Evolutionary conservation across 23 tunicate species (phyloP), one percentile per base, ranked within the genome.

Genomic region (Oikopleura vanhoeffeni): DNA sequence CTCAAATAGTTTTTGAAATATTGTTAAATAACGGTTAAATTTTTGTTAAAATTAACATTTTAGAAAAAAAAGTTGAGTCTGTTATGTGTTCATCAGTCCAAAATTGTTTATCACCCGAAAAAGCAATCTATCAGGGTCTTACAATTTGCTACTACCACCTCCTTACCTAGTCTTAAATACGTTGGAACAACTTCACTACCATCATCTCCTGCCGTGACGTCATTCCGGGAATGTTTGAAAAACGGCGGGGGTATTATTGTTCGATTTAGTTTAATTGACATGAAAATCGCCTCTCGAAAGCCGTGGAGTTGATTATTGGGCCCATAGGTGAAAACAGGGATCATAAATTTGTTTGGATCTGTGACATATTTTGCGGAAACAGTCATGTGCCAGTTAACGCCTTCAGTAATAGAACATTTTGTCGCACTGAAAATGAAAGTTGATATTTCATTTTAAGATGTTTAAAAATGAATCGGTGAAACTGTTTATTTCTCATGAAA

Each of bases 291-390:
- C 32, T 71, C 79, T 28, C 79, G 27, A 32, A 71, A 71, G 38
- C 79, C 79, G 35, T 71, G 79, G 27, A 71, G 35, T 71, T 71
- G 79, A 71, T 71, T 71, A 38, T 71, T 71, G 4, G 79, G 79
- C 36, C 79, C 79, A 32, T 71, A 71, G 34, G 79, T 71, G 79
- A 71, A 71, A 18, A 71, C 79, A 32, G 79, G 79, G 38, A 32
- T 71, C 36, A 71, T 33, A 71, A 71, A 71, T 71, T 71, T 71
- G 2, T 28, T 71, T 28, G 79, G 79, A 71, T 71, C 79, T 2
- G 35, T 18, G 4, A 18, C 32, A 71, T 71, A 71, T 71, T 71
- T 71, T 71, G 79, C 4, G 36, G 27, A 33, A 33, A 71, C 79
- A 28, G 35, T 32, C 32, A 2, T 30, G 34, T 71, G 4, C 79